phyloP scores from a whole-genome alignment of 2,888 invertebrate species.

The Yponomeuta evonymella region DNA sequence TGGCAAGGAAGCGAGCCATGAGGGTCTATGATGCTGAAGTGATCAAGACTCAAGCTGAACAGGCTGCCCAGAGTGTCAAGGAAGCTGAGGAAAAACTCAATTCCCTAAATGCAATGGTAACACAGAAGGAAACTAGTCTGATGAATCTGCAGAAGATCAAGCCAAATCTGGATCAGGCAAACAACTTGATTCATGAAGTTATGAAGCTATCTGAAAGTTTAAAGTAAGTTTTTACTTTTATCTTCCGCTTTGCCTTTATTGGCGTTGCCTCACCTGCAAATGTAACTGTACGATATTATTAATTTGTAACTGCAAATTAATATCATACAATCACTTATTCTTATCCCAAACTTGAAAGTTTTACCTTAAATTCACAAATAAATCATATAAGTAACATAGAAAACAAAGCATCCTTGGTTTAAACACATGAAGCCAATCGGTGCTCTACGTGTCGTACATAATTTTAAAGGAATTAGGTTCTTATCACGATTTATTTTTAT shows the following conservation, averaged over 20 bases:
- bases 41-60: slow-evolving; percentile 40
- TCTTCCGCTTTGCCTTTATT: not conserved
- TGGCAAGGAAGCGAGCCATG: slow-evolving; percentile 45
- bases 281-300: too few species aligned
- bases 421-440: too few species aligned
- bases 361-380: too few species aligned
- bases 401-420: too few species aligned
- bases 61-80: slow-evolving; percentile 47
- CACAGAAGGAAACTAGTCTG: slow-evolving; percentile 54
- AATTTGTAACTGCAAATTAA: too few species aligned
- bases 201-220: slow-evolving; percentile 45
- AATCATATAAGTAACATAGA: too few species aligned
- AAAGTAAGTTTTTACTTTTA: slow-evolving; percentile 38
- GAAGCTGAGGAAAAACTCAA: slow-evolving; percentile 53
- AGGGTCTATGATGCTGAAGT: slow-evolving; percentile 62
- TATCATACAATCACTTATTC: too few species aligned
- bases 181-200: slow-evolving; percentile 52
- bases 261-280: too few species aligned
- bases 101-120: slow-evolving; percentile 37
- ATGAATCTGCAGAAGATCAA: slow-evolving; percentile 58
- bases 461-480: too few species aligned
- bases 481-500: too few species aligned
- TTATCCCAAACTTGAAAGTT: too few species aligned
- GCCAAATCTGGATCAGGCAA: slow-evolving; percentile 51
- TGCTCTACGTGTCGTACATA: too few species aligned